These are phyloP conservation scores for Shargacucullia verbasci DNA, from an alignment of 2,888 invertebrate species.

Conservation along the genomic window DNA sequence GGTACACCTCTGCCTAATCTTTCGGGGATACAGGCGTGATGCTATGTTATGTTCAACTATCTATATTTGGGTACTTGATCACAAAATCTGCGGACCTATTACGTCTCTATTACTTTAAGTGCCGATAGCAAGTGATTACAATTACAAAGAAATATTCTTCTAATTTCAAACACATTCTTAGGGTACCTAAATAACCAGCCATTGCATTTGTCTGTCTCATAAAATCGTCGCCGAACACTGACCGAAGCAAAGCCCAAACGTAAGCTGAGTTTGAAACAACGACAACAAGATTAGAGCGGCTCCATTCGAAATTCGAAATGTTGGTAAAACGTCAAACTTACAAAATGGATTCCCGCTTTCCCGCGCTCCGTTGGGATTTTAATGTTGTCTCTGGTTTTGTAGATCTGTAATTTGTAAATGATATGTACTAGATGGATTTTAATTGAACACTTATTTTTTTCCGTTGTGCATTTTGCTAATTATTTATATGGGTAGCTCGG, in stretches of 20 bases:
- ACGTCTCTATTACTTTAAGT: too few relatives aligned
- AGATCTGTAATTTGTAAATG: constrained; percentile 4
- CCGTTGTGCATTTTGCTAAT: too few relatives aligned
- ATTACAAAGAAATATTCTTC: too few relatives aligned
- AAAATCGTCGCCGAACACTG: constrained; percentile 47
- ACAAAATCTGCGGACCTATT: too few relatives aligned
- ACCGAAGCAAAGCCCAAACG: constrained; percentile 52
- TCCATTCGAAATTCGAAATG: constrained; percentile 81
- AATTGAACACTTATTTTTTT: too few relatives aligned
- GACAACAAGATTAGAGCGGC: constrained; percentile 78
- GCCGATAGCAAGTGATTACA: too few relatives aligned
- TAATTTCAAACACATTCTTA: not conserved
- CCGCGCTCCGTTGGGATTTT: constrained; percentile 62
- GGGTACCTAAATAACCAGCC: not conserved
- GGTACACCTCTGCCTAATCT: too few relatives aligned
- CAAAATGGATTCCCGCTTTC: constrained; percentile 81
- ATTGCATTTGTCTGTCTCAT: constrained; percentile 25
- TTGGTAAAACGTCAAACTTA: constrained; percentile 82
- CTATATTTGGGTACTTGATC: too few relatives aligned
- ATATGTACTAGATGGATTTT: too few relatives aligned
- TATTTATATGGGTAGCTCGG: too few relatives aligned
- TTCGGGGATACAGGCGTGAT: too few relatives aligned
- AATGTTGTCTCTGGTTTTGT: constrained; percentile 55
- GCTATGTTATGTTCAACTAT: too few relatives aligned
- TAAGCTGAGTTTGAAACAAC: constrained; percentile 63